Conservation (phyloP, 2,888 invertebrate genomes). For the Andrena bucephala region DNA sequence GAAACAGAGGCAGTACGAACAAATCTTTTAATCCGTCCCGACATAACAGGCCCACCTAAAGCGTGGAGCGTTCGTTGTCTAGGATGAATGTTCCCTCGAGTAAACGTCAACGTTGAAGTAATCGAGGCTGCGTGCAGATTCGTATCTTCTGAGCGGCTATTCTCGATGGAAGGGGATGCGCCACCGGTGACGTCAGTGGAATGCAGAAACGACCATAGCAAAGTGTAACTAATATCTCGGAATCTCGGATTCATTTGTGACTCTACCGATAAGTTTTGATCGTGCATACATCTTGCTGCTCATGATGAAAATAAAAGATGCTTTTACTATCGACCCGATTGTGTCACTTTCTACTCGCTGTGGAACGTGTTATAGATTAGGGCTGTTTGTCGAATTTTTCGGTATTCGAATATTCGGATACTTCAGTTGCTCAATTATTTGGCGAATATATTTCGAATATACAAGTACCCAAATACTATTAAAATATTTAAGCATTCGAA, state of each 20-base stretch:
- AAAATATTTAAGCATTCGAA: too few relatives aligned
- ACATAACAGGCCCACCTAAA: not conserved
- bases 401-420: too few relatives aligned
- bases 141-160: constrained; percentile 43
- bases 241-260: constrained; percentile 59
- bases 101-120: constrained; percentile 29
- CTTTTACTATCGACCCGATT: not conserved
- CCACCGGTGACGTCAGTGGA: constrained; percentile 70
- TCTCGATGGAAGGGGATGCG: constrained; percentile 57
- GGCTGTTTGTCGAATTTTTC: too few relatives aligned
- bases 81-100: constrained; percentile 43
- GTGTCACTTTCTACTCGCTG: not conserved
- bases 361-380: not conserved
- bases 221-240: constrained; percentile 70
- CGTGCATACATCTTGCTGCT: constrained; percentile 10
- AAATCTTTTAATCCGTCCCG: constrained; percentile 1
- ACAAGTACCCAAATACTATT: too few relatives aligned
- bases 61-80: not conserved
- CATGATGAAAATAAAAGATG: not conserved
- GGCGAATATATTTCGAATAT: too few relatives aligned
- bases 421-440: too few relatives aligned
- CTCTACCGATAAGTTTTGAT: constrained; percentile 12
- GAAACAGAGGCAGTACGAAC: not conserved
- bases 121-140: constrained; percentile 54
- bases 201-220: constrained; percentile 70